Evolutionary conservation across 2,888 invertebrate species (phyloP).

Genomic region (Acanthoscelides obtectus): DNA sequence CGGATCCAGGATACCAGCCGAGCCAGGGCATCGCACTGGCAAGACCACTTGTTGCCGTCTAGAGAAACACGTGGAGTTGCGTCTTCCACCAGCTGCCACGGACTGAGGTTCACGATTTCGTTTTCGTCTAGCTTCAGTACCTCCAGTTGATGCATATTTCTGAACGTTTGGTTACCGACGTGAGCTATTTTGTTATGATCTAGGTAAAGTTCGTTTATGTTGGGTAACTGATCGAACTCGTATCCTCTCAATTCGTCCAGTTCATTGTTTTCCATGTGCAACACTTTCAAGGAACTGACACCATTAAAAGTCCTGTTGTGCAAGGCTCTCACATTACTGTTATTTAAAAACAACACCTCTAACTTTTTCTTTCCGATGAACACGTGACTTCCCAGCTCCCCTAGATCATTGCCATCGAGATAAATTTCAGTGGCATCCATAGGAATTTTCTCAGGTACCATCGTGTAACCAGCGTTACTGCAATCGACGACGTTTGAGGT

Average conservation of each 20-base stretch:
- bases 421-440: slow-evolving; percentile 88
- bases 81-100: slow-evolving; percentile 57
- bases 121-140: slow-evolving; percentile 73
- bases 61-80: slow-evolving; percentile 62
- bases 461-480: slow-evolving; percentile 67
- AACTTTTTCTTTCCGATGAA: slow-evolving; percentile 83
- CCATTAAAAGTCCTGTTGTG: slow-evolving; percentile 82
- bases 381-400: slow-evolving; percentile 75
- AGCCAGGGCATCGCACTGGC: slow-evolving; percentile 69
- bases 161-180: slow-evolving; percentile 74
- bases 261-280: slow-evolving; percentile 74
- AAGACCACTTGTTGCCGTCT: slow-evolving; percentile 79
- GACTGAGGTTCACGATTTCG: slow-evolving; percentile 70
- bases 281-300: slow-evolving; percentile 64
- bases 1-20: slow-evolving; percentile 67
- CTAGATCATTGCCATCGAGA: slow-evolving; percentile 76
- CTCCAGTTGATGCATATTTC: slow-evolving; percentile 65
- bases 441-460: slow-evolving; percentile 74
- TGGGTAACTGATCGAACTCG: slow-evolving; percentile 72
- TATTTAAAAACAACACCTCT: slow-evolving; percentile 72
- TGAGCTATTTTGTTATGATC: slow-evolving; percentile 69
- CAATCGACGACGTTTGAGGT: slow-evolving; percentile 81
- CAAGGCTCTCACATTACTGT: slow-evolving; percentile 69
- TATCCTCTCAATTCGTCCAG: slow-evolving; percentile 67
- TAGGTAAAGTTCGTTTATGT: slow-evolving; percentile 70